These are phyloP conservation scores for Pandemis heparana DNA, from an alignment of 2,888 invertebrate species.

Conservation along the genomic window DNA sequence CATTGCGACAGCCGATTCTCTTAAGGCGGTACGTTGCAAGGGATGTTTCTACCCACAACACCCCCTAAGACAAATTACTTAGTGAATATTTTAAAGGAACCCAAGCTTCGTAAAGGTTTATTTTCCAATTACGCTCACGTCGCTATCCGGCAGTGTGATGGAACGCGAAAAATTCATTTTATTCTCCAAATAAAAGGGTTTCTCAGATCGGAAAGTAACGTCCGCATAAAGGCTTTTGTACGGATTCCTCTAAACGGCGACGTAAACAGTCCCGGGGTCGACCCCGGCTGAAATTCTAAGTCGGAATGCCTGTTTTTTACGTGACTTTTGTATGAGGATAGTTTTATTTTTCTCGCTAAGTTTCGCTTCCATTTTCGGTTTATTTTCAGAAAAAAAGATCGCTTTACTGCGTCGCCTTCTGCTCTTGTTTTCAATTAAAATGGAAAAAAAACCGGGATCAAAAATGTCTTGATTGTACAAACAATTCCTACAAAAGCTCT, in stretches of 20 bases:
- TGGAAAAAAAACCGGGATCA: not conserved
- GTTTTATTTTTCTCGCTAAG: not conserved
- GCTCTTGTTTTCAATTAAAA: not conserved
- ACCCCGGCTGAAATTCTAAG: not conserved
- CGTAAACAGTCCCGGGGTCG: not conserved
- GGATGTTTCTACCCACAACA: not conserved
- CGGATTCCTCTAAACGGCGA: conserved; percentile 6
- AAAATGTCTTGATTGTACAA: too few relatives aligned
- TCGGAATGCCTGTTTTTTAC: conserved; percentile 12
- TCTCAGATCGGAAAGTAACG: conserved; percentile 41
- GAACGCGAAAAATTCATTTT: conserved; percentile 68
- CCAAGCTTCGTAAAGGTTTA: conserved; percentile 49
- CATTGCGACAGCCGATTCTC: not conserved
- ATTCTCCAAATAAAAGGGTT: conserved; percentile 60
- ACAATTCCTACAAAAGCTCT: too few relatives aligned
- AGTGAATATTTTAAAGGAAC: conserved; percentile 24
- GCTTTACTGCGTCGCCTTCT: too few relatives aligned
- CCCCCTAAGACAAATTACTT: conserved; percentile 14
- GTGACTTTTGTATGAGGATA: not conserved
- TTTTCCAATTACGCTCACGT: conserved; percentile 62
- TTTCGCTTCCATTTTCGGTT: not conserved
- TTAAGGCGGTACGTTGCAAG: not conserved
- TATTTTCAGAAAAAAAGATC: too few relatives aligned
- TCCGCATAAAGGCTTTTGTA: conserved; percentile 41
- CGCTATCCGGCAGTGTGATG: conserved; percentile 50